Percentiles rank a stretch among this genome's conserved stretches.
Evolutionary conservation across 2,888 invertebrate species (phyloP).

Genomic region (Lysandra bellargus): DNA sequence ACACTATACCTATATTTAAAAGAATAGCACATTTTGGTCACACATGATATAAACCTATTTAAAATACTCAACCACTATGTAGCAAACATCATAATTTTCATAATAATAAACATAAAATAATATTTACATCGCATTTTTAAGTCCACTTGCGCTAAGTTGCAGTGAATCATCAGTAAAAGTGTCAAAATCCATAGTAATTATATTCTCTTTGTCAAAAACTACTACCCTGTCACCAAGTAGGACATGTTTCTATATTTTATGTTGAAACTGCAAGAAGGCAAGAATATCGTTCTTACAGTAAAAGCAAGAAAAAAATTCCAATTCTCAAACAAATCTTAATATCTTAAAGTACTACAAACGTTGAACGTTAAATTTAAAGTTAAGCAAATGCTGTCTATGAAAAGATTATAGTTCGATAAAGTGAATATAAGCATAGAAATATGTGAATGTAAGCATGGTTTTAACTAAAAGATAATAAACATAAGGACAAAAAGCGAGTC

Average conservation of each 20-base stretch:
- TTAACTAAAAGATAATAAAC: no score
- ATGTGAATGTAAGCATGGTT: no score
- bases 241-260: no score
- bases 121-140: neutral
- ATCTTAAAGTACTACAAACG: no score
- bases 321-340: no score
- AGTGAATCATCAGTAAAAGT: neutral
- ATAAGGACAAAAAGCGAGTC: neutral
- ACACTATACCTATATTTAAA: neutral
- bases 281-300: neutral
- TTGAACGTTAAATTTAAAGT: neutral
- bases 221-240: neutral
- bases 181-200: neutral
- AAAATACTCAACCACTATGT: neutral
- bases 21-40: neutral
- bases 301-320: no score
- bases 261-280: neutral
- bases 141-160: neutral
- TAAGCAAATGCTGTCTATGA: neutral
- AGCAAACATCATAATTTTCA: neutral
- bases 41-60: neutral
- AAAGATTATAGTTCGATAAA: no score
- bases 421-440: no score
- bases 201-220: neutral
- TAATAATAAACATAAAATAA: neutral